Conservation (phyloP, 2,888 invertebrate species). For the Zonitis immaculata region DNA sequence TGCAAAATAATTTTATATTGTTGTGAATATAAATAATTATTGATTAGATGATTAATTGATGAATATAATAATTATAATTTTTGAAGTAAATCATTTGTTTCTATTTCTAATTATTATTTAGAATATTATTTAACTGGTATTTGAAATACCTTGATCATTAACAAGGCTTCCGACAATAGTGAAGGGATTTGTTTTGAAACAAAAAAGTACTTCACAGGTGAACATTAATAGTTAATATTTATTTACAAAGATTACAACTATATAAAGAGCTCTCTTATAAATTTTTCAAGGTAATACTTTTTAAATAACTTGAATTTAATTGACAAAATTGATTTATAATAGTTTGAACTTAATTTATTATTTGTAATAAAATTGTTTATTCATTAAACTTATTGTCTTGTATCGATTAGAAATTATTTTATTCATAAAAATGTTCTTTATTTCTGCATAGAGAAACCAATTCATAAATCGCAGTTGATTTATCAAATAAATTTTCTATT, state of each 20-base stretch:
- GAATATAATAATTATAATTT: no score
- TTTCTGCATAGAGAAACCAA: no score
- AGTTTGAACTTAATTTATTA: background rate
- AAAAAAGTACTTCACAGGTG: slow-evolving; percentile 26
- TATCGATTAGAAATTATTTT: background rate
- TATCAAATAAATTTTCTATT: no score
- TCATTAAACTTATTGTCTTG: background rate
- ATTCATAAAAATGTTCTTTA: no score
- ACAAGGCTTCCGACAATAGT: slow-evolving; percentile 26
- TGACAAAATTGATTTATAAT: background rate
- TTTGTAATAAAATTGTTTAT: background rate
- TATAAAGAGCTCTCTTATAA: slow-evolving; percentile 33
- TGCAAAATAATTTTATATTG: no score
- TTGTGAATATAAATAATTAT: no score
- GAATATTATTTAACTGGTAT: background rate
- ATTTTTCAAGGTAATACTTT: slow-evolving; percentile 33
- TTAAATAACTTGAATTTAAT: background rate
- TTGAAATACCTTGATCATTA: slow-evolving; percentile 20
- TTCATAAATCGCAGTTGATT: no score
- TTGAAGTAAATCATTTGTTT: no score
- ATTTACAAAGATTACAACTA: slow-evolving; percentile 23
- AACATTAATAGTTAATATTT: slow-evolving; percentile 14
- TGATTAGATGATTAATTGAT: no score
- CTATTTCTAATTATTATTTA: no score
- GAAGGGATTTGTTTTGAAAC: slow-evolving; percentile 28